phyloP scores from a whole-genome alignment of 2,888 invertebrate genomes.

The Melikaiella ostensackeni region DNA sequence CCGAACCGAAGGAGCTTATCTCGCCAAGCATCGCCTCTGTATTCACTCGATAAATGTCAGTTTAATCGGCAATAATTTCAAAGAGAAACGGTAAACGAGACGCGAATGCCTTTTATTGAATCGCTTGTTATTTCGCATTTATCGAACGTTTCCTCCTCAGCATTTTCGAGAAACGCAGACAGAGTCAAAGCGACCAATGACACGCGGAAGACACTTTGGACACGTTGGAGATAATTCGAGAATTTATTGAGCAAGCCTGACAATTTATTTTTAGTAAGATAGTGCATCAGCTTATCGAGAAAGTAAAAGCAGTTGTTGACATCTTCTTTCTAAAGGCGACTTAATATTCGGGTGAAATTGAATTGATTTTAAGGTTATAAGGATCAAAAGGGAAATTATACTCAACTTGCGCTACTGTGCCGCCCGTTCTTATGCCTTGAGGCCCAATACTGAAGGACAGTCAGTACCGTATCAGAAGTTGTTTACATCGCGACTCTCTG shows the following conservation, averaged over 20 bases:
- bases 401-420: too few relatives aligned
- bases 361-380: not conserved
- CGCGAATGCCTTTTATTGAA: conserved; percentile 40
- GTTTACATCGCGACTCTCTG: too few relatives aligned
- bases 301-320: conserved; percentile 1
- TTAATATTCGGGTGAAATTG: not conserved
- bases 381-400: too few relatives aligned
- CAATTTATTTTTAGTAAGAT: not conserved
- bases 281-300: not conserved
- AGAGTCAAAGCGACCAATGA: not conserved
- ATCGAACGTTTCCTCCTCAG: conserved; percentile 33
- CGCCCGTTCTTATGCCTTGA: too few relatives aligned
- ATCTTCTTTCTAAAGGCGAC: not conserved
- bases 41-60: conserved; percentile 41
- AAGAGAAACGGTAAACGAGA: conserved; percentile 39
- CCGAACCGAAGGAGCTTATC: conserved; percentile 30
- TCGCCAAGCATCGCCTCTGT: conserved; percentile 34
- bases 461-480: too few relatives aligned
- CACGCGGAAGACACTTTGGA: conserved; percentile 19
- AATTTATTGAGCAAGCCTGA: conserved; percentile 16
- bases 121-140: conserved; percentile 39
- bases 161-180: conserved; percentile 33
- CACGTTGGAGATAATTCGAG: conserved; percentile 17
- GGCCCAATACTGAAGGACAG: too few relatives aligned
- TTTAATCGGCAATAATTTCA: conserved; percentile 35